Percentiles rank a stretch among this genome's conserved stretches.
Conservation (phyloP, 2,113 vertebrate genomes). For the Nicator chloris region DNA sequence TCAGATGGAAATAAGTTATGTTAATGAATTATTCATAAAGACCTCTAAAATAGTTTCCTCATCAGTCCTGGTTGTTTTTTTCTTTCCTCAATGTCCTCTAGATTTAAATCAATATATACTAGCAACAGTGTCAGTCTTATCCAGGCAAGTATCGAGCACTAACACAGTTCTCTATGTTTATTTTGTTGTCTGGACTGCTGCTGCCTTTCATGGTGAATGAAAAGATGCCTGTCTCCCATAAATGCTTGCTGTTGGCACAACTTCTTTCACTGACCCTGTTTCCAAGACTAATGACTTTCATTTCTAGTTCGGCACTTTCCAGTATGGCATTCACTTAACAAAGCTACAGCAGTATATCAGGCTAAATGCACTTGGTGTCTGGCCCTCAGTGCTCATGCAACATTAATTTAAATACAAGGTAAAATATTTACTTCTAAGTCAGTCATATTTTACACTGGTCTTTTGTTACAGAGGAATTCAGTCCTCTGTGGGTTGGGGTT, state of each 20-base stretch:
- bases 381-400: not conserved
- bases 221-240: conserved; percentile 19
- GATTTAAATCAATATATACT: conserved; percentile 5
- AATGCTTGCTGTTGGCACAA: not conserved
- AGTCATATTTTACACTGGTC: not conserved
- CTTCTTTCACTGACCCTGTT: not conserved
- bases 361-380: not conserved
- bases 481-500: not conserved
- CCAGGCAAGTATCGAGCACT: not conserved
- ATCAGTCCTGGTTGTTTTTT: not conserved
- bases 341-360: not conserved
- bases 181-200: conserved; percentile 25
- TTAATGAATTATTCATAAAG: not conserved
- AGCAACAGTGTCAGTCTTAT: not conserved
- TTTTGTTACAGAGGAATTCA: not conserved
- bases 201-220: conserved; percentile 9
- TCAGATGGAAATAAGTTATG: not conserved
- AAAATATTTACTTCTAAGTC: not conserved
- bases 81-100: not conserved
- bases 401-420: not conserved
- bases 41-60: not conserved
- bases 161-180: conserved; percentile 31
- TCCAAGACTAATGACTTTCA: not conserved
- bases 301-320: not conserved
- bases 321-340: not conserved